phyloP scores from a whole-genome alignment of 1,140 invertebrate genomes.

The Pachyrhynchus sulphureomaculatus region DNA sequence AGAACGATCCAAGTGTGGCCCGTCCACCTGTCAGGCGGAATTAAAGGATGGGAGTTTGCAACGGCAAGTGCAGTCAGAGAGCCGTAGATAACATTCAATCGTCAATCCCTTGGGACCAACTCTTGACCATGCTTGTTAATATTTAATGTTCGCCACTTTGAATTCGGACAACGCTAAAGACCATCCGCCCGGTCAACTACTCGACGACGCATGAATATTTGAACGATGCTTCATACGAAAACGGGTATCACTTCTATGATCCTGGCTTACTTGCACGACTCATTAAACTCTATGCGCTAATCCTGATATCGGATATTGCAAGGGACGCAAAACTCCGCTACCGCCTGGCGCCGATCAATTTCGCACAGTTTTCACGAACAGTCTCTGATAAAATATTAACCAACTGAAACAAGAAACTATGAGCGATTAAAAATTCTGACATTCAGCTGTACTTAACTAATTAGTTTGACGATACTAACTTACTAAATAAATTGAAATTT shows the following conservation, averaged over 20 bases:
- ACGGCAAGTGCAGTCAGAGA: constrained; percentile 40
- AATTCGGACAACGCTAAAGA: constrained; percentile 35
- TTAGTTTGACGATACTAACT: too few species aligned
- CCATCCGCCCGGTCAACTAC: constrained; percentile 25
- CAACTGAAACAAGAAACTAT: too few species aligned
- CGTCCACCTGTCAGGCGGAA: constrained; percentile 49
- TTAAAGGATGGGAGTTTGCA: constrained; percentile 47
- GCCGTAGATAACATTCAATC: constrained; percentile 45
- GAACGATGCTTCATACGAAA: constrained; percentile 45
- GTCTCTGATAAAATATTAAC: too few species aligned
- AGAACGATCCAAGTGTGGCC: constrained; percentile 32
- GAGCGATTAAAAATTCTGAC: too few species aligned
- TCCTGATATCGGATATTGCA: constrained; percentile 49
- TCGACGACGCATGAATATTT: constrained; percentile 49
- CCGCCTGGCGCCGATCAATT: constrained; percentile 5
- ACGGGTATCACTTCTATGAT: constrained; percentile 47
- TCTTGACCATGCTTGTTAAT: constrained; percentile 44
- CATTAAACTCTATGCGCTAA: constrained; percentile 52
- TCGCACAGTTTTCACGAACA: constrained; percentile 1
- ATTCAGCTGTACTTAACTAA: too few species aligned
- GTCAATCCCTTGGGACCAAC: constrained; percentile 31
- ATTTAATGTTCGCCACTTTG: constrained; percentile 43
- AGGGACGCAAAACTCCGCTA: constrained; percentile 24
- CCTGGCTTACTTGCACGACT: constrained; percentile 53
- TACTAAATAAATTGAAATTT: too few species aligned